phyloP scores from a whole-genome alignment of 2,888 invertebrate species.

The Epinotia nisella region DNA sequence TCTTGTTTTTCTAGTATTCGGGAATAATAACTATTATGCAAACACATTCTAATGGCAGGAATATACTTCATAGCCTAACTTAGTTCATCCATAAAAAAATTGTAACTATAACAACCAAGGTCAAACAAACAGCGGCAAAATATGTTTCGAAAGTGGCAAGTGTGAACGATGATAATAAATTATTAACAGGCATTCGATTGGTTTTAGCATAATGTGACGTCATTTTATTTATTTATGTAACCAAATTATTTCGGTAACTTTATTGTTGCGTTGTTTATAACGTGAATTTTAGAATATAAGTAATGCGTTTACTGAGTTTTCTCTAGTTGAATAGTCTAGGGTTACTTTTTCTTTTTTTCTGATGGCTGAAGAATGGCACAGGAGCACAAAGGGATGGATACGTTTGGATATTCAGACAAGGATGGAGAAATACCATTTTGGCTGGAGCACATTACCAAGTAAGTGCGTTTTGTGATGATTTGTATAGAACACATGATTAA shows the following conservation, averaged over 20 bases:
- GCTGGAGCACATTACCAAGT: conserved; percentile 80
- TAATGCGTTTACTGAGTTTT: conserved; percentile 31
- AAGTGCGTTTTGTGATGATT: conserved; percentile 52
- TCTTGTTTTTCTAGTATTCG: too few species aligned
- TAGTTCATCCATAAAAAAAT: conserved; percentile 9
- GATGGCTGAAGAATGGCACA: conserved; percentile 78
- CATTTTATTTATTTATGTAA: conserved; percentile 40
- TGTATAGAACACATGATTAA: conserved; percentile 57
- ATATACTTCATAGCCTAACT: not conserved
- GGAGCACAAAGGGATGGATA: conserved; percentile 69
- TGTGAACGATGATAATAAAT: conserved; percentile 58
- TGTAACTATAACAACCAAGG: conserved; percentile 75
- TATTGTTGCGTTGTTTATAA: conserved; percentile 43
- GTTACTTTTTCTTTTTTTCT: conserved; percentile 49
- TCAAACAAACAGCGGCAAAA: conserved; percentile 82
- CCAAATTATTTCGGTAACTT: conserved; percentile 34
- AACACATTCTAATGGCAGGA: not conserved
- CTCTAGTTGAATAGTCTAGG: conserved; percentile 23
- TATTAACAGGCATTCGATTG: conserved; percentile 48
- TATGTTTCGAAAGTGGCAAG: conserved; percentile 79
- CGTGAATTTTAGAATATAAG: conserved; percentile 35
- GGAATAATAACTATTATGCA: too few species aligned
- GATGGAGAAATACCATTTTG: conserved; percentile 70
- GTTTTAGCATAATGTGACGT: too few species aligned
- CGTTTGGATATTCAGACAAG: conserved; percentile 64